Conservation (phyloP, 1,140 invertebrate genomes). For the Orius insidiosus region DNA sequence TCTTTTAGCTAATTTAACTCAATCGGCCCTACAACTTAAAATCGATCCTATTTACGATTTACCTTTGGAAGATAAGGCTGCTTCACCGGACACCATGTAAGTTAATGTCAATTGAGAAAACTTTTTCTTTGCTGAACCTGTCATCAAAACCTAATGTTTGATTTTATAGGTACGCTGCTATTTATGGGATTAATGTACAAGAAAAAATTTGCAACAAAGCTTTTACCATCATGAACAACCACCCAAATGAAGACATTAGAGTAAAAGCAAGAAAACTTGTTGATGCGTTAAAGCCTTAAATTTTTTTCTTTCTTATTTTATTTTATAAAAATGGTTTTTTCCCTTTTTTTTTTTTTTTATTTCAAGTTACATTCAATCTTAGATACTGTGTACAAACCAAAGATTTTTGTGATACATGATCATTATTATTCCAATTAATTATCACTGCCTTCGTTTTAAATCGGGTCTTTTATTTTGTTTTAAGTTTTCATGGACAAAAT, state of each 20-base stretch:
- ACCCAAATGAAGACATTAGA: constrained; percentile 32
- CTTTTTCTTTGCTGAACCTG: background rate
- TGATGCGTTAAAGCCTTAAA: constrained; percentile 20
- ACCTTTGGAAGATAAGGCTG: constrained; percentile 35
- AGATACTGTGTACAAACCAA: no score
- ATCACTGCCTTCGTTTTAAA: no score
- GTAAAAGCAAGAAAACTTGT: constrained; percentile 27
- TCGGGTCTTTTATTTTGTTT: no score
- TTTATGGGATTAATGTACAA: constrained; percentile 29
- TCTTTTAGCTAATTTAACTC: constrained; percentile 33
- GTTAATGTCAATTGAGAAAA: constrained; percentile 8
- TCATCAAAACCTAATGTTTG: background rate
- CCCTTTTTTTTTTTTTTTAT: no score
- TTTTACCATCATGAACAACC: constrained; percentile 29
- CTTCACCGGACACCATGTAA: constrained; percentile 39
- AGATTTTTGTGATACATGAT: no score
- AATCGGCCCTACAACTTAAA: constrained; percentile 26
- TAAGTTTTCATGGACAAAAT: no score
- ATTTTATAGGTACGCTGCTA: constrained; percentile 28
- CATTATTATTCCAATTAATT: no score
- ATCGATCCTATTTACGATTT: constrained; percentile 31
- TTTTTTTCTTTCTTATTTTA: background rate
- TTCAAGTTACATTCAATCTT: no score
- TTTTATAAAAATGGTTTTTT: no score
- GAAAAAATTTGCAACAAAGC: constrained; percentile 31